phyloP scores from a whole-genome alignment of 2,113 vertebrate species.

The Onychorhynchus coronatus region DNA sequence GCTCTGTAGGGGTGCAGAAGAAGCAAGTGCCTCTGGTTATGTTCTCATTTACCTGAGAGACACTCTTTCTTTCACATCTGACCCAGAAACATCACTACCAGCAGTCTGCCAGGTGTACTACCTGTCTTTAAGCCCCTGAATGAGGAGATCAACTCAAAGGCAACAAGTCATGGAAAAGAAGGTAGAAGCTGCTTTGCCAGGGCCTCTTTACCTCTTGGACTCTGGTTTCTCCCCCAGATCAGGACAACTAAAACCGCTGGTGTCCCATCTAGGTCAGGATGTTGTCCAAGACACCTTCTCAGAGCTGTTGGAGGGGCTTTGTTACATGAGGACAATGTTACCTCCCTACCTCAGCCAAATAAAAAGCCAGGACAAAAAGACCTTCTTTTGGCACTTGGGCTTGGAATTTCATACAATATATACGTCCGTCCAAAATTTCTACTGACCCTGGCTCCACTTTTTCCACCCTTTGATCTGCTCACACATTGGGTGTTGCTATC shows the following conservation, averaged over 20 bases:
- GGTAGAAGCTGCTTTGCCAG: neutral
- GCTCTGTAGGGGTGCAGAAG: constrained; percentile 71
- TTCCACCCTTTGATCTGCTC: neutral
- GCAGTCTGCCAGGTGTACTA: neutral
- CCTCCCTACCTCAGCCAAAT: neutral
- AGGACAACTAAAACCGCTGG: neutral
- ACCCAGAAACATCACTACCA: neutral
- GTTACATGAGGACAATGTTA: neutral
- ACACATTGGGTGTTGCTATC: neutral
- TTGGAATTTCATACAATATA: neutral
- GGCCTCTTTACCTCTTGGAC: neutral
- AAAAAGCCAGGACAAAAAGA: neutral
- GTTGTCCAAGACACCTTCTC: neutral
- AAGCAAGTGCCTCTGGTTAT: neutral
- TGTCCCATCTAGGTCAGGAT: neutral
- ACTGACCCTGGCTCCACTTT: neutral
- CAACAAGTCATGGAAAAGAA: neutral
- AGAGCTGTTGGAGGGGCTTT: neutral
- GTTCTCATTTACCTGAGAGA: neutral
- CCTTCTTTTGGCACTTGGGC: neutral
- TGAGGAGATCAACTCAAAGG: neutral
- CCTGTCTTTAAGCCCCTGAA: neutral
- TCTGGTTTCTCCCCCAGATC: neutral
- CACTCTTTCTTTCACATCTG: neutral
- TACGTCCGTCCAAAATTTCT: neutral